Evolutionary conservation across 2,113 vertebrate genomes (phyloP), one percentile per base, ranked within the genome.

Genomic region (Orycteropus afer): DNA sequence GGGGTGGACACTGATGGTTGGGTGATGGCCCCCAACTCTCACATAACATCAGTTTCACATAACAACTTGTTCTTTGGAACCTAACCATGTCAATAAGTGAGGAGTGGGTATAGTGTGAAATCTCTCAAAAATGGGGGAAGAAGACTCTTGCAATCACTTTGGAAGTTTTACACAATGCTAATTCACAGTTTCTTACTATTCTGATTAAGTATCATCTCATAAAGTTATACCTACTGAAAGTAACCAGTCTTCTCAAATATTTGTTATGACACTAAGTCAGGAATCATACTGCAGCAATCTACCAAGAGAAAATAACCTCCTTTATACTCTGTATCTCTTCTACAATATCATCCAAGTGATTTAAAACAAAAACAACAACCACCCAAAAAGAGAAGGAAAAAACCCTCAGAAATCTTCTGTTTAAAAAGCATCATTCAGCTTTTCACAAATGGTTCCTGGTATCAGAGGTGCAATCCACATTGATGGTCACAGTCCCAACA

Each of bases 141-240:
- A 47, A 71, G 59, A 80, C 22, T 81, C 67, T 78, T 23, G 57
- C 40, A 45, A 61, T 76, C 87, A 63, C 37, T 42, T 37, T 40
- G 78, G 49, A 86, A 51, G 25, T 55, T 63, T 89, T 87, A 45
- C 67, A 57, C 37, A 5, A 37, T 10, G 42, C 77, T 55, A 90
- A 85, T 81, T 92, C 88, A 83, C 74, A 90, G 73, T 67, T 94
- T 78, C 88, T 82, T 32, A 45, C n/a, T 37, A 40, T 37, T 45
- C 0, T 29, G 76, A 89, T 74, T 53, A 92, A 71, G 20, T 18
- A 29, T 22, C 55, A 80, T 22, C 59, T 59, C 80, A 55, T 32
- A 49, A 87, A n/a, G 47, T 65, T 40, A 84, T 27, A 69, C n/a
- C 23, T 77, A 29, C 65, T 12, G 4, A 29, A n/a, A 76, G 51